These are phyloP conservation scores for Aleadryas rufinucha DNA, from an alignment of 2,113 vertebrate species.

Conservation along the genomic window DNA sequence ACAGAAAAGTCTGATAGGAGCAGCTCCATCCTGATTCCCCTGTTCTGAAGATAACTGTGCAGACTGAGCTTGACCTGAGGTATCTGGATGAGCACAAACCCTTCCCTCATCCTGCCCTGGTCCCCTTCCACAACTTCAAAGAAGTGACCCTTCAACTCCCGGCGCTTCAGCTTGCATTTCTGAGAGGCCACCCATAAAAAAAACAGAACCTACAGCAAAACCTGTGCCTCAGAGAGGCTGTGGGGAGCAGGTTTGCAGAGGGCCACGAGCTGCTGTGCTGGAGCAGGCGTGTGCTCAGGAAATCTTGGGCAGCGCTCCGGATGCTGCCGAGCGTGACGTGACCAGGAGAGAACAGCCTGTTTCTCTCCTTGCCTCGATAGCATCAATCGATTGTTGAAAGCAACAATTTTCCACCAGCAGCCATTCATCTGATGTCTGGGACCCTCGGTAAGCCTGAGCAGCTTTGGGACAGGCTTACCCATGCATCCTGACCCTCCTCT, in stretches of 20 bases:
- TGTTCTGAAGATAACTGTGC: background rate
- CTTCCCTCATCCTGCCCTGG: background rate
- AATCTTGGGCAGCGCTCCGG: background rate
- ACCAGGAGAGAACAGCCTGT: background rate
- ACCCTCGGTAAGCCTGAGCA: background rate
- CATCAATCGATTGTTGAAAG: background rate
- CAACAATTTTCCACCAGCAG: background rate
- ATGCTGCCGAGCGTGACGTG: background rate
- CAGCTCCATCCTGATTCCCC: background rate
- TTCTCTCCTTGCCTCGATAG: background rate
- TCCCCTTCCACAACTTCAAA: background rate
- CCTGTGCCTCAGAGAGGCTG: background rate
- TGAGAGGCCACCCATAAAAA: background rate
- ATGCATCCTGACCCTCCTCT: background rate
- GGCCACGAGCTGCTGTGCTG: background rate
- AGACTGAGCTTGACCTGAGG: background rate
- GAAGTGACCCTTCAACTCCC: background rate
- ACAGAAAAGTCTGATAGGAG: background rate
- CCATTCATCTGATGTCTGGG: background rate
- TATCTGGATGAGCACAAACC: background rate
- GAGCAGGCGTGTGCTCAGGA: background rate
- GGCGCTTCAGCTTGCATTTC: background rate
- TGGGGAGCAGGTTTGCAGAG: background rate
- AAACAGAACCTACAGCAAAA: background rate
- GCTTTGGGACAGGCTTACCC: background rate